Conservation (phyloP, 2,113 vertebrate species). For the Excalfactoria chinensis region DNA sequence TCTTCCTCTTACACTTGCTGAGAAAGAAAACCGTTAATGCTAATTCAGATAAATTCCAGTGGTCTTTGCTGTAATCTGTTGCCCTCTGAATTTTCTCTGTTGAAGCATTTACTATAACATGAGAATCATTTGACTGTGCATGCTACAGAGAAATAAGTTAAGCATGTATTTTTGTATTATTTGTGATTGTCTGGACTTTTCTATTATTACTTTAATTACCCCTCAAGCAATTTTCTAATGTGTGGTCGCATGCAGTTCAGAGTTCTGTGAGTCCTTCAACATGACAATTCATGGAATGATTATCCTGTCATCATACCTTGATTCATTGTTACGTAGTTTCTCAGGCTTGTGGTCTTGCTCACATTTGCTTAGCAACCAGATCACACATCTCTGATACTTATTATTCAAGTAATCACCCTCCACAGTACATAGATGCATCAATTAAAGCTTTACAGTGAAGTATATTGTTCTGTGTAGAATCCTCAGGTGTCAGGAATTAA, state of each 20-base stretch:
- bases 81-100: slow-evolving; percentile 35
- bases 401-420: slow-evolving; percentile 67
- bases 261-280: slow-evolving; percentile 69
- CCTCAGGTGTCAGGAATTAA: slow-evolving; percentile 64
- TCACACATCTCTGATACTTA: slow-evolving; percentile 51
- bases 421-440: slow-evolving; percentile 52
- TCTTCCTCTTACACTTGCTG: not conserved
- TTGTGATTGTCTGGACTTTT: slow-evolving; percentile 2
- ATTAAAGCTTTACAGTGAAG: slow-evolving; percentile 66
- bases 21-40: slow-evolving; percentile 39
- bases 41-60: slow-evolving; percentile 66
- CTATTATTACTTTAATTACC: slow-evolving; percentile 76
- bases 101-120: slow-evolving; percentile 51
- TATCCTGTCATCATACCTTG: slow-evolving; percentile 61
- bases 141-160: not conserved
- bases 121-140: slow-evolving; percentile 8
- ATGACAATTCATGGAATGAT: slow-evolving; percentile 71
- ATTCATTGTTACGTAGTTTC: slow-evolving; percentile 64
- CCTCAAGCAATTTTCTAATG: slow-evolving; percentile 50
- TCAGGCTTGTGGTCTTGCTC: slow-evolving; percentile 51
- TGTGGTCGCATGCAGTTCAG: slow-evolving; percentile 56
- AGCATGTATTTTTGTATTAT: slow-evolving; percentile 17
- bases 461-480: slow-evolving; percentile 55
- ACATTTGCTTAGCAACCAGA: slow-evolving; percentile 69
- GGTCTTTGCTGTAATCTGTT: slow-evolving; percentile 20